These are phyloP conservation scores for Ptilorrhoa leucosticta DNA, from an alignment of 2,113 vertebrate genomes.

Conservation along the genomic window DNA sequence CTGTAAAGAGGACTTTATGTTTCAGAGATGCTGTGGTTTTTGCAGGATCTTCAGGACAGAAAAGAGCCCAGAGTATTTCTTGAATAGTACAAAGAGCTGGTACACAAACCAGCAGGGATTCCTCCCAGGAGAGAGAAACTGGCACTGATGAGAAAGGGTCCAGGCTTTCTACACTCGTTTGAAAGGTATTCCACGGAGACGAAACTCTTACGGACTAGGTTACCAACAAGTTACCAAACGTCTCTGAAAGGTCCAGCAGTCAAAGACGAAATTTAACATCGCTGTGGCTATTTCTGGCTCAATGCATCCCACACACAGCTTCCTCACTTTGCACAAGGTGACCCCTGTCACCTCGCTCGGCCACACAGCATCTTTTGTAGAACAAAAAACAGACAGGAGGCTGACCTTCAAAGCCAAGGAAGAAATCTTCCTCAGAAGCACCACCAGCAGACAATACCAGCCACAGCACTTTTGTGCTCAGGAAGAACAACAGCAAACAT, in stretches of 20 bases:
- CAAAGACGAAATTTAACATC: not conserved
- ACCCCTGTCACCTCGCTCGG: rapidly evolving
- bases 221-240: not conserved
- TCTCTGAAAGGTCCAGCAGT: not conserved
- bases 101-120: not conserved
- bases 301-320: not conserved
- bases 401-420: not conserved
- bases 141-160: not conserved
- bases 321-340: not conserved
- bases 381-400: not conserved
- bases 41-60: not conserved
- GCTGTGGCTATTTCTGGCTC: not conserved
- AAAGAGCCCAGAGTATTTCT: not conserved
- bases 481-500: not conserved
- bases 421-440: not conserved
- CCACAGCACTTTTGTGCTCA: not conserved
- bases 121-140: not conserved
- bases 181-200: not conserved
- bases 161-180: not conserved
- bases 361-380: not conserved
- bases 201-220: not conserved
- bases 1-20: not conserved
- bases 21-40: not conserved
- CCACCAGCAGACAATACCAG: not conserved
- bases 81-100: not conserved